These are phyloP conservation scores for Puma concolor DNA, from an alignment of 2,113 vertebrate species.

Conservation along the genomic window DNA sequence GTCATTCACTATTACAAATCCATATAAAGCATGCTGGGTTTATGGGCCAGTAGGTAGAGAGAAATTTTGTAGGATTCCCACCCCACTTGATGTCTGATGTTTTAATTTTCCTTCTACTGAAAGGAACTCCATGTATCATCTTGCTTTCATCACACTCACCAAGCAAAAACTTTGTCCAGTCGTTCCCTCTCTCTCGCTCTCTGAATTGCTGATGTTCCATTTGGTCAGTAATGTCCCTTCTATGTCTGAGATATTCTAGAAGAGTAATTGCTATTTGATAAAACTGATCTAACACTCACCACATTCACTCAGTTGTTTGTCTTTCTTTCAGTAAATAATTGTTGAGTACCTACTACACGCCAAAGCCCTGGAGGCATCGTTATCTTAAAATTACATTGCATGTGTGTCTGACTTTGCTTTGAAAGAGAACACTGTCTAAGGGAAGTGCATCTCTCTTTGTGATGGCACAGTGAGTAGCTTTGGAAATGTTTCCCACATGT, in stretches of 20 bases:
- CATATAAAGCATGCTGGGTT: not conserved
- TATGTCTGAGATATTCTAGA: not conserved
- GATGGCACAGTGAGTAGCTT: not conserved
- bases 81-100: not conserved
- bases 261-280: not conserved
- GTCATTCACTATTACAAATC: not conserved
- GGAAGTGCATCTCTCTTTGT: not conserved
- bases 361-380: not conserved
- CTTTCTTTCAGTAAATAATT: not conserved
- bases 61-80: not conserved
- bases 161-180: not conserved
- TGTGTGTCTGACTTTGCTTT: not conserved
- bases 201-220: not conserved
- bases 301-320: not conserved
- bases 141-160: not conserved
- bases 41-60: not conserved
- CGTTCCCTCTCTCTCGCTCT: not conserved
- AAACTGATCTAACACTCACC: not conserved
- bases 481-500: not conserved
- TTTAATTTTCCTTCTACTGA: not conserved
- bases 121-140: not conserved
- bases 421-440: not conserved
- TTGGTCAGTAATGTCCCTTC: not conserved
- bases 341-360: not conserved
- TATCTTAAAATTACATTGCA: not conserved